A percentile compares a stretch with the other conserved stretches of the same genome.
Conservation (phyloP, 2,113 vertebrate genomes). For the Abramis brama region DNA sequence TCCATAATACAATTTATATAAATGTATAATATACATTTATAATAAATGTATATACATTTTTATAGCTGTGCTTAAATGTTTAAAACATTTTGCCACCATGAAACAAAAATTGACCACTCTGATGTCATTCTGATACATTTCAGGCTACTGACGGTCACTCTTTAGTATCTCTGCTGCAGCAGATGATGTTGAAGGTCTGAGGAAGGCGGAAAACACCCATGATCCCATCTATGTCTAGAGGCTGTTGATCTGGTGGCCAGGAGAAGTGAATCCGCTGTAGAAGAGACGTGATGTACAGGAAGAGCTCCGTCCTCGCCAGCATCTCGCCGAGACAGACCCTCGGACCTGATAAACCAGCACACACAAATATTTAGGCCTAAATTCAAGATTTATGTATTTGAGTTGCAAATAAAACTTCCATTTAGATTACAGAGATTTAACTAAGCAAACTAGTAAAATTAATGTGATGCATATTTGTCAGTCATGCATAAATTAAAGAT, state of each 20-base stretch:
- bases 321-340: conserved; percentile 74
- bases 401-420: no score
- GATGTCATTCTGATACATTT: not conserved
- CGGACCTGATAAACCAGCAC: conserved; percentile 66
- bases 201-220: conserved; percentile 37
- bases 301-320: conserved; percentile 75
- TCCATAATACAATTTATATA: not conserved
- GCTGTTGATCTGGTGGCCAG: not conserved
- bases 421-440: no score
- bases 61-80: no score
- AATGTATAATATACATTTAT: no score
- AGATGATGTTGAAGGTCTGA: conserved; percentile 35
- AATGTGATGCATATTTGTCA: no score
- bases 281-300: conserved; percentile 76
- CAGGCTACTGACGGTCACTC: not conserved
- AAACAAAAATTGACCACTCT: no score
- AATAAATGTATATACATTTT: not conserved
- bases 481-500: no score
- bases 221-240: conserved; percentile 46
- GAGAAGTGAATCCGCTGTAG: conserved; percentile 77
- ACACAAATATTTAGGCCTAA: no score
- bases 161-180: conserved; percentile 21
- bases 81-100: no score
- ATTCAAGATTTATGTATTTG: no score
- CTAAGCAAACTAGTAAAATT: no score